A percentile compares a stretch with the other conserved stretches of the same genome.
phyloP scores from a whole-genome alignment of 2,797 vertebrate genomes.

The Pangasius sanitwongsei region DNA sequence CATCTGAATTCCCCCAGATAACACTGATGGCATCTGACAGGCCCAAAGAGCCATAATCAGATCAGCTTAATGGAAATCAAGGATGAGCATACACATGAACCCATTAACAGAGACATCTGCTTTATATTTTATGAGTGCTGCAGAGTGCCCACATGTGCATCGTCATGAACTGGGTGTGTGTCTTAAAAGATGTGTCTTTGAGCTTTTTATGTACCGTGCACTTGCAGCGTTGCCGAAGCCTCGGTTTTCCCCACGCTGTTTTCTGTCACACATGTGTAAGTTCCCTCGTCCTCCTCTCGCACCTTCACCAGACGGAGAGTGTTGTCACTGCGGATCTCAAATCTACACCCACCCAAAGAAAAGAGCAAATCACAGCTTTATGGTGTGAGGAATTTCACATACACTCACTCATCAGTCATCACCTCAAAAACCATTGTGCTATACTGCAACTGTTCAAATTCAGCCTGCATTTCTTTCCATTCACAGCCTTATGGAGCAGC shows the following conservation, averaged over 20 bases:
- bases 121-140: slow-evolving; percentile 51
- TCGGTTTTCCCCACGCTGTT: slow-evolving; percentile 92
- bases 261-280: slow-evolving; percentile 92
- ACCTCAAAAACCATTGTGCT: background rate
- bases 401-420: slow-evolving; percentile 23
- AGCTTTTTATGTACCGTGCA: slow-evolving; percentile 78
- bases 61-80: slow-evolving; percentile 58
- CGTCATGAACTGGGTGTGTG: slow-evolving; percentile 36
- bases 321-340: slow-evolving; percentile 89
- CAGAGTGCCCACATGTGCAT: slow-evolving; percentile 47
- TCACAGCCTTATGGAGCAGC: background rate
- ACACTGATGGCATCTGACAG: slow-evolving; percentile 51
- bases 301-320: slow-evolving; percentile 83
- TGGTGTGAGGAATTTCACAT: slow-evolving; percentile 14
- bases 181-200: background rate
- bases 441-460: background rate
- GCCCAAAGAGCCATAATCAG: slow-evolving; percentile 43
- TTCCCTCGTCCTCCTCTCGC: slow-evolving; percentile 87
- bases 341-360: slow-evolving; percentile 71
- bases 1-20: slow-evolving; percentile 59
- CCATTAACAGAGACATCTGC: slow-evolving; percentile 46
- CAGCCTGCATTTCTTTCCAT: background rate
- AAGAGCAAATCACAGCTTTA: slow-evolving; percentile 19
- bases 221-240: slow-evolving; percentile 87
- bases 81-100: slow-evolving; percentile 46